Conservation (phyloP, 1,140 invertebrate genomes). For the Wasmannia auropunctata region DNA sequence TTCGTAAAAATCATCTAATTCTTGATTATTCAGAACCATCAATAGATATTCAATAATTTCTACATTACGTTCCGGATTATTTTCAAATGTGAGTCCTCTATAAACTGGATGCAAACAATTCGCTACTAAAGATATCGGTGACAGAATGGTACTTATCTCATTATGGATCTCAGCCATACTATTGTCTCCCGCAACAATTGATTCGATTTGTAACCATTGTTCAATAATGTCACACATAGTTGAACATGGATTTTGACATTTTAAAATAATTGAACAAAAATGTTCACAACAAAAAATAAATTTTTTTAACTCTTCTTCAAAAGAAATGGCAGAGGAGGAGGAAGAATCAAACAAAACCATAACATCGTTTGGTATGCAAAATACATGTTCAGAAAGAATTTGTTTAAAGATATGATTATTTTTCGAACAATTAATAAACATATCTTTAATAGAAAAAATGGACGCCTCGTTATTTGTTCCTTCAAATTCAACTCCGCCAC, state of each 20-base stretch:
- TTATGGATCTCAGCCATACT: constrained; percentile 10
- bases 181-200: constrained; percentile 11
- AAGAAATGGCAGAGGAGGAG: not conserved
- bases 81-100: constrained; percentile 14
- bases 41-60: not conserved
- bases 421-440: constrained; percentile 1
- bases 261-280: constrained; percentile 2
- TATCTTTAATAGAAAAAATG: constrained; percentile 14
- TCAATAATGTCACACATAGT: constrained; percentile 19
- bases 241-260: constrained; percentile 2
- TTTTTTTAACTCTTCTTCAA: constrained; percentile 4
- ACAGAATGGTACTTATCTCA: not conserved
- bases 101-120: constrained; percentile 5
- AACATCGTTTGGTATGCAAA: not conserved
- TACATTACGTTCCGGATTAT: not conserved
- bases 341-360: not conserved
- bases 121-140: not conserved
- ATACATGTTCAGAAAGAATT: constrained; percentile 20
- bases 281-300: constrained; percentile 1
- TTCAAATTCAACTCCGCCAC: not conserved
- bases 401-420: constrained; percentile 3
- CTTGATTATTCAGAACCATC: not conserved
- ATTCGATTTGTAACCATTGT: constrained; percentile 16
- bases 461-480: not conserved
- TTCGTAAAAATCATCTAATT: constrained; percentile 7